Percentiles rank a stretch among this genome's conserved stretches.
Conservation (phyloP, 2,888 invertebrate genomes). For the Eristalinus aeneus region DNA sequence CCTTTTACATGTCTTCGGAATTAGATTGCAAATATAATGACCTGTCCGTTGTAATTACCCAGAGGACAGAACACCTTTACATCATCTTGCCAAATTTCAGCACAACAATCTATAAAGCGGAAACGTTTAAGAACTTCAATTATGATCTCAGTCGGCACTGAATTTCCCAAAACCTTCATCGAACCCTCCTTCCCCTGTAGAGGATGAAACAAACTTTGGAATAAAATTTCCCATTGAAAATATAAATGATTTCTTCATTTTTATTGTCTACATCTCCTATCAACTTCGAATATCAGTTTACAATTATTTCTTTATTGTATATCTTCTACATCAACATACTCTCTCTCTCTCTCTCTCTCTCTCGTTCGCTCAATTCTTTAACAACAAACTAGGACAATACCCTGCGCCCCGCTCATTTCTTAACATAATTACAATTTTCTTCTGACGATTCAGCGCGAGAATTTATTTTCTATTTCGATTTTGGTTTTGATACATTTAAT, state of each 20-base stretch:
- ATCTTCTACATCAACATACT: slow-evolving; percentile 26
- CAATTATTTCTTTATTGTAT: slow-evolving; percentile 8
- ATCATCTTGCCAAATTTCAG: too few relatives aligned
- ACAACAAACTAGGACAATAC: slow-evolving; percentile 20
- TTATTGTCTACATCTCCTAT: slow-evolving; percentile 50
- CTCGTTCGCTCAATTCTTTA: slow-evolving; percentile 4
- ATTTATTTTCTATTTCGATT: slow-evolving; percentile 25
- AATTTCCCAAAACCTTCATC: too few relatives aligned
- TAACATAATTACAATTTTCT: slow-evolving; percentile 41
- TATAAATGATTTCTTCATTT: slow-evolving; percentile 35
- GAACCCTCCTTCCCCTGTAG: too few relatives aligned
- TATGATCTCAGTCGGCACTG: too few relatives aligned
- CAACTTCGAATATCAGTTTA: slow-evolving; percentile 35
- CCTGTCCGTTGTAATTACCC: too few relatives aligned
- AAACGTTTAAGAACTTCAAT: too few relatives aligned
- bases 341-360: background rate
- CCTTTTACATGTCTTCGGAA: too few relatives aligned
- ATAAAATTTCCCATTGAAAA: slow-evolving; percentile 9
- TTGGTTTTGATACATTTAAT: slow-evolving; percentile 3
- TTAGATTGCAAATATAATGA: too few relatives aligned
- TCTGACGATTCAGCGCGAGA: background rate
- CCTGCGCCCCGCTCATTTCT: slow-evolving; percentile 26
- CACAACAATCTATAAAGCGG: too few relatives aligned
- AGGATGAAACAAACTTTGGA: background rate
- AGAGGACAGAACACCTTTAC: too few relatives aligned